Conservation (phyloP, 2,797 vertebrate genomes). For the Rhabdophis nuchalis region DNA sequence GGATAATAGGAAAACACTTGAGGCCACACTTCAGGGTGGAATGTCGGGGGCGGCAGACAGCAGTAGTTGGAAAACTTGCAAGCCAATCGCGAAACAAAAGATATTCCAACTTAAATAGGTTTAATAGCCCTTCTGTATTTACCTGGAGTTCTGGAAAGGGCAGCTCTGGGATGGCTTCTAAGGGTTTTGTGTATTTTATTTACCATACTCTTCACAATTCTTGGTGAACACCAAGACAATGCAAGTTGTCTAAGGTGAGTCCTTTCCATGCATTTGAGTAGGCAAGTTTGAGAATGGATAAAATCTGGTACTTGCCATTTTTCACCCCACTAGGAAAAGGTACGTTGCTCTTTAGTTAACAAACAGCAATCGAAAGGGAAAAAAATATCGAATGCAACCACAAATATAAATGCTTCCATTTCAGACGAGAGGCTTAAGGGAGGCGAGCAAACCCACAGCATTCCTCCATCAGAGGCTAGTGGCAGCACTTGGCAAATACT, state of each 20-base stretch:
- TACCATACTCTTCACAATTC: neutral
- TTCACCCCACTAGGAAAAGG: neutral
- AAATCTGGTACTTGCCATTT: neutral
- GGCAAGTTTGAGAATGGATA: neutral
- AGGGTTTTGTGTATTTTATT: neutral
- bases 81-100: neutral
- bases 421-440: neutral
- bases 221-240: neutral
- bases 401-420: neutral
- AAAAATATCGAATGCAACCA: neutral
- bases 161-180: neutral
- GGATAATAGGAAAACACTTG: slow-evolving; percentile 69
- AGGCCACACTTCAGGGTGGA: slow-evolving; percentile 51
- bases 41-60: neutral
- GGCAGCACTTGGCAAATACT: neutral
- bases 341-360: neutral
- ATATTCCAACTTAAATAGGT: neutral
- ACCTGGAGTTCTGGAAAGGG: neutral
- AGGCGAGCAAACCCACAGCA: neutral
- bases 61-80: slow-evolving; percentile 46
- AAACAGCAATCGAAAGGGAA: neutral
- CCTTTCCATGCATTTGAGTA: neutral
- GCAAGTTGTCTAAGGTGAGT: neutral
- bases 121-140: neutral
- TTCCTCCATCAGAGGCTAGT: neutral